phyloP scores from a whole-genome alignment of 2,888 invertebrate genomes.

The Thalpophila matura region DNA sequence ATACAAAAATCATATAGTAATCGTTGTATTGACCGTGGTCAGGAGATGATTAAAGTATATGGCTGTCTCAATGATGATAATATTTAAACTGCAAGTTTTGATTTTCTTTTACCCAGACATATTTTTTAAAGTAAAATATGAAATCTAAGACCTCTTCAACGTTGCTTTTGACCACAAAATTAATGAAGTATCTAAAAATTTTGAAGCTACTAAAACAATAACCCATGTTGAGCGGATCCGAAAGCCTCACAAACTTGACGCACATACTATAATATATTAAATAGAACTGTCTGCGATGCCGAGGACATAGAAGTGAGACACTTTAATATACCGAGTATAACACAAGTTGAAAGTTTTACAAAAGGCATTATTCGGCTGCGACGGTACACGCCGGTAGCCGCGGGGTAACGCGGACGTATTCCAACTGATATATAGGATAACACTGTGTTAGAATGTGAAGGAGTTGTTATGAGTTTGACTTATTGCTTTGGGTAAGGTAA shows the following conservation, averaged over 20 bases:
- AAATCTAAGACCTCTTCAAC: not conserved
- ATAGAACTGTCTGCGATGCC: conserved; percentile 51
- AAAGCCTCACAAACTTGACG: conserved; percentile 34
- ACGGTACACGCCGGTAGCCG: conserved; percentile 53
- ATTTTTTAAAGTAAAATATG: not conserved
- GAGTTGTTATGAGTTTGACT: conserved; percentile 36
- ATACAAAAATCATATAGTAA: too few relatives aligned
- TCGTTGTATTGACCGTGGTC: too few relatives aligned
- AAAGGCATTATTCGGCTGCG: conserved; percentile 65
- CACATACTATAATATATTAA: conserved; percentile 55
- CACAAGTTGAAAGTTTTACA: conserved; percentile 64
- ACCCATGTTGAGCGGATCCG: not conserved
- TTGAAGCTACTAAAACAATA: not conserved
- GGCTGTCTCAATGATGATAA: too few relatives aligned
- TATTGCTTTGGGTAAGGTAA: conserved; percentile 14
- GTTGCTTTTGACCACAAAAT: not conserved
- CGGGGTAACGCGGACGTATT: conserved; percentile 47
- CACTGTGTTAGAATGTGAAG: conserved; percentile 47
- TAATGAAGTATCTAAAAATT: conserved; percentile 1
- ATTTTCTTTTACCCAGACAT: too few relatives aligned
- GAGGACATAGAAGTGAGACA: conserved; percentile 51
- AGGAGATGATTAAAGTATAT: too few relatives aligned
- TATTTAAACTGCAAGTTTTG: not conserved
- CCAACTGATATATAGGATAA: conserved; percentile 52
- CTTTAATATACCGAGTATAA: conserved; percentile 61